Evolutionary conservation across 1,140 invertebrate species (phyloP).

Genomic region (Bombus polaris): DNA sequence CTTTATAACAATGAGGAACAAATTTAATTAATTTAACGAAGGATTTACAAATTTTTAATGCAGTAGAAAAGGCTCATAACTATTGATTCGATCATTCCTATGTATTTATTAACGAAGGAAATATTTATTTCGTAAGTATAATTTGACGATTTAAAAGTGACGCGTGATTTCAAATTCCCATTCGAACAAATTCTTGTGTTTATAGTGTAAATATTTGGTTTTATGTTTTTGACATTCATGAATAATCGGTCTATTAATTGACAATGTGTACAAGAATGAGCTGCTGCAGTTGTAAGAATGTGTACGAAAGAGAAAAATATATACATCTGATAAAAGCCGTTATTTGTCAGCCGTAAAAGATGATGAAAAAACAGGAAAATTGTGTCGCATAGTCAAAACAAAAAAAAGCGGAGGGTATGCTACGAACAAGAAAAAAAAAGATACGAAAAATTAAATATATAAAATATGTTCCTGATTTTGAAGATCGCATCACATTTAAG

Average conservation of each 20-base stretch:
- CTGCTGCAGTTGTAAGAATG: background rate
- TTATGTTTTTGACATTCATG: background rate
- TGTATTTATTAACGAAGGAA: background rate
- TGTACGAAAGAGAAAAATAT: background rate
- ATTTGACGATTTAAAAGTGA: background rate
- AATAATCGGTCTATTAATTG: background rate
- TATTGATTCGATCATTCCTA: background rate
- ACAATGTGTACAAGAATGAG: background rate
- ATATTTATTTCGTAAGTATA: background rate
- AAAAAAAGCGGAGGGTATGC: conserved; percentile 8
- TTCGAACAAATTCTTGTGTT: background rate
- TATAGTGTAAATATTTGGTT: background rate
- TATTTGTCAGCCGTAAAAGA: conserved; percentile 1
- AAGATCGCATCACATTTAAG: conserved; percentile 37
- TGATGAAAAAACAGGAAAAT: conserved; percentile 10
- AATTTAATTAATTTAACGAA: background rate
- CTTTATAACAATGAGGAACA: background rate
- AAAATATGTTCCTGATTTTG: conserved; percentile 65
- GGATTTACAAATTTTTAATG: background rate
- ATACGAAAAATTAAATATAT: conserved; percentile 13
- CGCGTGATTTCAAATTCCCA: background rate
- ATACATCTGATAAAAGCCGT: background rate
- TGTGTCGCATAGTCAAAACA: conserved; percentile 41
- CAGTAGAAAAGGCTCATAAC: background rate
- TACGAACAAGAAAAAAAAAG: conserved; percentile 4